These are phyloP conservation scores for Cotesia typhae DNA, from an alignment of 1,140 invertebrate species.

Conservation along the genomic window DNA sequence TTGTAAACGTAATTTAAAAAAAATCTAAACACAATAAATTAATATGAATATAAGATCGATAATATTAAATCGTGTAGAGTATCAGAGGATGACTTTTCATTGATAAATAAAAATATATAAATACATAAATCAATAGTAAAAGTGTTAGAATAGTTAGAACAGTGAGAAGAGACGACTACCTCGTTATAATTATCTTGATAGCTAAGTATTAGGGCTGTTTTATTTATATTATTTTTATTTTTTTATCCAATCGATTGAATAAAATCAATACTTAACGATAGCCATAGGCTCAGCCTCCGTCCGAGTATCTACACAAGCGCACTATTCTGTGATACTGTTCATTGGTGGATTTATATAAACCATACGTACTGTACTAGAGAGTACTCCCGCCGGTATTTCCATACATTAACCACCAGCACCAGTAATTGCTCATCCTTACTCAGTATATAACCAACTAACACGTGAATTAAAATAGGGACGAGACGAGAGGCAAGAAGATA, in stretches of 20 bases:
- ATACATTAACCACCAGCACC: no score
- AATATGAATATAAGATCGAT: no score
- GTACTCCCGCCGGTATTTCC: no score
- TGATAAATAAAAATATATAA: no score
- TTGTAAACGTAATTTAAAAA: conserved; percentile 34
- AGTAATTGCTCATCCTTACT: no score
- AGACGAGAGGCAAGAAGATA: no score
- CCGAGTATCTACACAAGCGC: conserved; percentile 29
- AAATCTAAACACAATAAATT: background rate
- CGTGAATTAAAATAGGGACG: conserved; percentile 10
- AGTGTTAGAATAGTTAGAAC: no score
- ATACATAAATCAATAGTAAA: no score
- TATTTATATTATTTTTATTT: conserved; percentile 40
- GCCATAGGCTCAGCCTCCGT: conserved; percentile 39
- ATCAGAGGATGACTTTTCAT: no score
- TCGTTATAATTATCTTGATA: conserved; percentile 12
- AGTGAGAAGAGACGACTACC: no score
- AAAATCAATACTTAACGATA: conserved; percentile 46
- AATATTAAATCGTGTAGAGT: no score
- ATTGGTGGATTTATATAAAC: conserved; percentile 11
- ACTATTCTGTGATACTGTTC: conserved; percentile 19
- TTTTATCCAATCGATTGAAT: conserved; percentile 46
- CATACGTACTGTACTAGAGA: background rate
- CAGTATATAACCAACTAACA: conserved; percentile 2
- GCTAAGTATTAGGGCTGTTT: no score